Evolutionary conservation across 2,888 invertebrate genomes (phyloP), one percentile per base, ranked within the genome.

Genomic region (Acrobeloides nanus): DNA sequence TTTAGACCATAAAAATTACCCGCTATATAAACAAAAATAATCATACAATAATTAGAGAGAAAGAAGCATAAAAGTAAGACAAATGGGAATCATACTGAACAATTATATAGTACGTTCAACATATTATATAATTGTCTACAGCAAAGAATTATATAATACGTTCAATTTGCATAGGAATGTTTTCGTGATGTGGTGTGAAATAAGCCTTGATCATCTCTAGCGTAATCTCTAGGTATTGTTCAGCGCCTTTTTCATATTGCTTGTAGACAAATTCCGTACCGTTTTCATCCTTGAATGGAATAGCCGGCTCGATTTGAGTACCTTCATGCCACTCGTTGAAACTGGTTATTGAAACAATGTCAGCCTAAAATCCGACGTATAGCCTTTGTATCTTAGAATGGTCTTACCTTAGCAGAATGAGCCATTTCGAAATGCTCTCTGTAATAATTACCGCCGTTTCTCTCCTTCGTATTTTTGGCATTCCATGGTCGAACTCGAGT

Each of bases 251-350:
- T 6, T 48, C 45, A 33, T 59, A 59, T 21, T 40, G 21, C 12
- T 24, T 25, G 41, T 57, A 57, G 3, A 35, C 48, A 31, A 47
- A 47, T 8, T 15, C 29, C 4, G 57, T 54, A 21, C 18, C 74
- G 58, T 75, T 78, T 18, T 68, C 70, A 38, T 68, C 72, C 24
- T 66, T 70, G 48, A 78, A 79, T 2, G 78, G 72, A 17, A 78
- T 73, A 0, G 82, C 83, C 32, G 83, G 82, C 72, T 84, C 84
- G 46, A 84, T 83, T 75, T 84, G 84, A 8, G 83, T 83, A 32
- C 84, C 84, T 73, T 84, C 83, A 59, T 82, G 82, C 84, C 84
- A 84, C 68, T 84, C 83, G 69, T 84, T 84, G 68, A 83, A 84
- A 48, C 83, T 83, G 32, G 83, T 83, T 46, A 84, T 81, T 8